Base-by-base conservation (phyloP, 2,888 invertebrate species). In the Spatulosminthurus flaviceps region DNA sequence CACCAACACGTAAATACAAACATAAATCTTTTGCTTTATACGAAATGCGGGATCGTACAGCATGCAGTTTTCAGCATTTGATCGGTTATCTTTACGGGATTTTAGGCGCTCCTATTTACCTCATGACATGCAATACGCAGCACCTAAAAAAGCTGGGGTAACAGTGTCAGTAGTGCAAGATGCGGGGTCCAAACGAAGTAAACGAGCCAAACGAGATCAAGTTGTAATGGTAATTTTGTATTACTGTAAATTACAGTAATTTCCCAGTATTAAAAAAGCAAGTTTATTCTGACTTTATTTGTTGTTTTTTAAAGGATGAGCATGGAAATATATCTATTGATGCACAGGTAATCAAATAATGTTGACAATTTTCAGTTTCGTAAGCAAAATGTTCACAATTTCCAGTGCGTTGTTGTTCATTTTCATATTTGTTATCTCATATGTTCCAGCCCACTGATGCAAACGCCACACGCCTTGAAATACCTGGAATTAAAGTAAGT, bases 391-490 rank as follows among this genome's bases (percentile, higher is more conserved):
- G n/a, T n/a, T n/a, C n/a, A n/a, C n/a, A n/a, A n/a, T n/a, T n/a
- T n/a, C n/a, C n/a, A n/a, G n/a, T n/a, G n/a, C n/a, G n/a, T n/a
- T n/a, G n/a, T n/a, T n/a, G n/a, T n/a, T n/a, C n/a, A n/a, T n/a
- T n/a, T n/a, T n/a, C n/a, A n/a, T n/a, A n/a, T n/a, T n/a, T n/a
- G n/a, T n/a, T n/a, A n/a, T n/a, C n/a, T n/a, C n/a, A n/a, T n/a
- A n/a, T n/a, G n/a, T 87, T 87, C 0, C 89, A 93, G 93, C 93
- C 93, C 19, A 92, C 93, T 9, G 93, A 93, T 89, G 93, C 93
- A n/a, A 92, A 93, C 1, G 93, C 93, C 86, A 93, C 93, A 22
- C 92, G 93, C 88, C 93, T 93, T 86, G 92, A 92, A 86, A 89
- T 93, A 83, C 93, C 93, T 21, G 93, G 92, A 29, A 89, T 93